Conservation (phyloP, 2,113 vertebrate genomes). For the Chaetura pelagica region DNA sequence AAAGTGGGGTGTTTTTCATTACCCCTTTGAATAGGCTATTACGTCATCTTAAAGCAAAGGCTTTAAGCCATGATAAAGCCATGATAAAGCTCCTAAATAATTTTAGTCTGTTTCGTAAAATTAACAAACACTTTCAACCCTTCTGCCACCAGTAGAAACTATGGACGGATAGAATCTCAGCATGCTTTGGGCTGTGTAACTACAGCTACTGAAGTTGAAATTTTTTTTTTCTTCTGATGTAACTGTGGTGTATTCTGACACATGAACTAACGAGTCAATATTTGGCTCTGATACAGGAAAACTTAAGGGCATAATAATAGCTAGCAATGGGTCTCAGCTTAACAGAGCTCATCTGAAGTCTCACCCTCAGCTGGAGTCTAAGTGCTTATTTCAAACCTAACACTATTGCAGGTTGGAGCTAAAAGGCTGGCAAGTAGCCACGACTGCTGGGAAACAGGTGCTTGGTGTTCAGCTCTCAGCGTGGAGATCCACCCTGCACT, state of each 20-base stretch:
- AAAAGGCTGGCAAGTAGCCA: neutral
- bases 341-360: neutral
- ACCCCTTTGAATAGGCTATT: neutral
- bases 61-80: too few relatives aligned
- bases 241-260: neutral
- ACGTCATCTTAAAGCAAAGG: fast-evolving
- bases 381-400: neutral
- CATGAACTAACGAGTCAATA: neutral
- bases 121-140: neutral
- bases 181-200: fast-evolving
- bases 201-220: neutral
- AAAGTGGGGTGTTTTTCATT: neutral
- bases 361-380: neutral
- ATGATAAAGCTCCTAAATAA: neutral
- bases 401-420: neutral
- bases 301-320: neutral
- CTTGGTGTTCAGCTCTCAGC: neutral
- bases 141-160: neutral
- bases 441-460: fast-evolving
- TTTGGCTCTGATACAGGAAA: neutral
- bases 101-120: neutral
- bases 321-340: neutral
- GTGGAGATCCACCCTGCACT: neutral
- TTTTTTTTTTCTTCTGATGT: neutral
- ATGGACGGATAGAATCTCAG: neutral